Conservation (phyloP, 1,140 invertebrate genomes). For the Brachionus koreanus region DNA sequence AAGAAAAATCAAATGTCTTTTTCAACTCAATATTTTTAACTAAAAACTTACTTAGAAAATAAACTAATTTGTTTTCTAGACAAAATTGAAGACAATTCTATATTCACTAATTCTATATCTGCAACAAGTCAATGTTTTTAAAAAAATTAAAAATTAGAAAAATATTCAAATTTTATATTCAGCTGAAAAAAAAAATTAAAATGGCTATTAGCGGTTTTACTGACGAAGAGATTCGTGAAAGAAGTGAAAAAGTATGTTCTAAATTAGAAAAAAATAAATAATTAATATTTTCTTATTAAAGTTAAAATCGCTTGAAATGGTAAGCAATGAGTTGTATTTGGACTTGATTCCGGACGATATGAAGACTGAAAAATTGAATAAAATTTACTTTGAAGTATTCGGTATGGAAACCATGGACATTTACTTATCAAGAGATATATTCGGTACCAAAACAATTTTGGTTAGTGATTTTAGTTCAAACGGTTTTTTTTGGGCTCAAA, state of each 20-base stretch:
- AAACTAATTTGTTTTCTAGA: background rate
- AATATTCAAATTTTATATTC: background rate
- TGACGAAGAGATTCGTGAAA: background rate
- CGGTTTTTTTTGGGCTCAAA: constrained; percentile 21
- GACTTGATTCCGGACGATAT: constrained; percentile 21
- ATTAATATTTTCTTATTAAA: background rate
- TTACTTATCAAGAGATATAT: background rate
- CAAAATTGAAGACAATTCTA: background rate
- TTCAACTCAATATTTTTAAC: too few species aligned
- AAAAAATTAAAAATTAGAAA: background rate
- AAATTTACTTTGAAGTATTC: constrained; percentile 1
- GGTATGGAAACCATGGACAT: constrained; percentile 34
- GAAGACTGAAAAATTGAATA: background rate
- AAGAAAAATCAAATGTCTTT: too few species aligned
- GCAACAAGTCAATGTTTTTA: background rate
- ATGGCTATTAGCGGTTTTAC: background rate
- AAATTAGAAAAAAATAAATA: background rate
- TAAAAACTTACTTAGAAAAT: background rate
- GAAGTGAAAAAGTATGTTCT: background rate
- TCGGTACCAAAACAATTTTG: constrained; percentile 9
- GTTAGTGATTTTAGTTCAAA: background rate
- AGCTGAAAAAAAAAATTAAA: background rate
- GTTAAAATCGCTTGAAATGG: background rate
- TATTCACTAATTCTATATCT: background rate
- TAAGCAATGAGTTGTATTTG: background rate